phyloP scores from a whole-genome alignment of 2,888 invertebrate species.

The Ormyrus rosae region DNA sequence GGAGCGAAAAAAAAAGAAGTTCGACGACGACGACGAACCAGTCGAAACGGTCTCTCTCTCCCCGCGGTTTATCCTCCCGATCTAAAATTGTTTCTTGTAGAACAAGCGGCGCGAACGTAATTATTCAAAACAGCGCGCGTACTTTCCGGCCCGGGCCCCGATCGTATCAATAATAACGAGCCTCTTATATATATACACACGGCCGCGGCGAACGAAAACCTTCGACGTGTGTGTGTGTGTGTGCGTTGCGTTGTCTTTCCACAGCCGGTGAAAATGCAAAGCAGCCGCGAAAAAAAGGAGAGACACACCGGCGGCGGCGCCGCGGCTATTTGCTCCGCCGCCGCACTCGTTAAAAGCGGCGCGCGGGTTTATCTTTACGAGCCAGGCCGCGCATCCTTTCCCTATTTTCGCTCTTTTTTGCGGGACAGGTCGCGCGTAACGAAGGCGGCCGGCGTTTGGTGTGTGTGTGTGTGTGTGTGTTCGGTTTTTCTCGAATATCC shows the following conservation, averaged over 20 bases:
- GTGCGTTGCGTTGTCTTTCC: too few species aligned
- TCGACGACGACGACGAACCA: background rate
- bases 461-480: too few species aligned
- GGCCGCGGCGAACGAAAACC: too few species aligned
- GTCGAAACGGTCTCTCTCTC: background rate
- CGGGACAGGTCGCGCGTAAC: conserved; percentile 40
- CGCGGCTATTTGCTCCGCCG: conserved; percentile 6
- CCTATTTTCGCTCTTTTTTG: conserved; percentile 3
- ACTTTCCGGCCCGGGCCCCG: background rate
- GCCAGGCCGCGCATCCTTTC: conserved; percentile 33
- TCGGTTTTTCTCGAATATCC: too few species aligned
- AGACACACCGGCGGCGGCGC: background rate
- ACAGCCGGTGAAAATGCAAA: too few species aligned
- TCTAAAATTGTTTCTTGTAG: conserved; percentile 40
- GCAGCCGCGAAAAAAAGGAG: background rate
- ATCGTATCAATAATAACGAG: conserved; percentile 32
- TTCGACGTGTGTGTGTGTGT: too few species aligned
- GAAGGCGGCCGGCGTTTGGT: background rate
- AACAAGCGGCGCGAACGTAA: conserved; percentile 43
- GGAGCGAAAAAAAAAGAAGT: background rate
- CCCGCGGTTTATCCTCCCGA: conserved; percentile 8
- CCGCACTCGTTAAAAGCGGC: conserved; percentile 25
- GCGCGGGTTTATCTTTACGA: conserved; percentile 46
- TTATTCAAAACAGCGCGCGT: conserved; percentile 44
- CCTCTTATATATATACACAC: background rate